Base-by-base conservation (phyloP, 2,797 vertebrate species). In the Scyliorhinus canicula region DNA sequence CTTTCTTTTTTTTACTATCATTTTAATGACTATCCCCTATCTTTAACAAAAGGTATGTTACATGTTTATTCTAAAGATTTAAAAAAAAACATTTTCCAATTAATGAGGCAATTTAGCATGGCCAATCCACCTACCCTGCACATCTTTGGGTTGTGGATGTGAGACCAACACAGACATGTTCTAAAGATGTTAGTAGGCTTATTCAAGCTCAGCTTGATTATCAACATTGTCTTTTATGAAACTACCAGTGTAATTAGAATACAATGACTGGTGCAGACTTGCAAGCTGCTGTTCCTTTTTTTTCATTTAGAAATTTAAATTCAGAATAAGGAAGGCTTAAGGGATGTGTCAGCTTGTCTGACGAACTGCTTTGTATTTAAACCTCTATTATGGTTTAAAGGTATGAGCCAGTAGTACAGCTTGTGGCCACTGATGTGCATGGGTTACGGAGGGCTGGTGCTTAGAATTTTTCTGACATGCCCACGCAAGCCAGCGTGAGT, bases 1-100 rank as follows among this genome's bases (percentile, higher is more conserved):
- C 97, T 97, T 88, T 55, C 50, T 50, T 74, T 74, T 74, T n/a
- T 35, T 11, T 35, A 74, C 28, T 90, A 60, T 86, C 79, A 35
- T 55, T 88, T 40, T 9, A 57, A 90, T 57, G 35, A 90, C 35
- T 21, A 21, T n/a, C 24, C 16, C 24, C 16, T 3, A 60, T 63
- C 35, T 9, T n/a, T 60, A 82, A 82, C 21, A 40, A 47, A 82
- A 82, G 5, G 44, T 26, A 47, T 19, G 16, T 90, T 60, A n/a
- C 57, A 90, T 90, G 31, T 57, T 90, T n/a, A 90, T 21, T 0
- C 35, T n/a, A 90, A 57, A 90, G 6, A 28, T 21, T n/a, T n/a
- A n/a, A n/a, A n/a, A n/a, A n/a, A n/a, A n/a, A n/a, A n/a, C n/a
- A n/a, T n/a, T n/a, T n/a, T n/a, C n/a, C n/a, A n/a, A n/a, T n/a